A percentile compares a stretch with the other conserved stretches of the same genome.
Evolutionary conservation across 2,113 vertebrate species (phyloP).

Genomic region (Triplophysa dalaica): DNA sequence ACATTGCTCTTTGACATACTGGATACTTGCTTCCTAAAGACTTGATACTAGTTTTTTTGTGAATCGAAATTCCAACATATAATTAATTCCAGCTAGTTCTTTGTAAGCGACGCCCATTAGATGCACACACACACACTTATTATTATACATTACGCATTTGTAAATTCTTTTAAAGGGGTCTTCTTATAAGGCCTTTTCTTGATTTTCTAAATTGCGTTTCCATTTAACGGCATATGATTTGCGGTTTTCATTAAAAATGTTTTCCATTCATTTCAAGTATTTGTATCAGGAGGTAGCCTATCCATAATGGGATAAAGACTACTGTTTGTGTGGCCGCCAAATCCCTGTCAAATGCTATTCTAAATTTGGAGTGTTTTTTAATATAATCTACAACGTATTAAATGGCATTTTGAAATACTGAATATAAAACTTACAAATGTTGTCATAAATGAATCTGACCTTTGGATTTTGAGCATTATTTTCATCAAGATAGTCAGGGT

Average conservation of each 20-base stretch:
- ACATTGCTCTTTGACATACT: neutral
- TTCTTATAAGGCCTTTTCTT: neutral
- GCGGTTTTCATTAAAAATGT: too few relatives aligned
- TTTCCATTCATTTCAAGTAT: neutral
- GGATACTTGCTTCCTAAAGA: neutral
- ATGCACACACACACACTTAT: too few relatives aligned
- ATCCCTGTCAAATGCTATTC: neutral
- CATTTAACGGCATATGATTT: too few relatives aligned
- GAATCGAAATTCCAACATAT: neutral
- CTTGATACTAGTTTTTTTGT: too few relatives aligned
- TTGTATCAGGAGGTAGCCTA: neutral
- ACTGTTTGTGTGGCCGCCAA: neutral
- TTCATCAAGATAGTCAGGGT: neutral
- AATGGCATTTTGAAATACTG: neutral
- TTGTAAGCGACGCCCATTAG: neutral
- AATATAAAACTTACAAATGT: slow-evolving; percentile 2
- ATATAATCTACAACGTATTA: neutral
- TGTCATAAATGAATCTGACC: neutral
- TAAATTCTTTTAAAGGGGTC: too few relatives aligned
- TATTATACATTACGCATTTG: too few relatives aligned
- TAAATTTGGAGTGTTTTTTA: neutral
- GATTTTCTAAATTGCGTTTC: neutral
- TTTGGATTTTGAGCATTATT: neutral
- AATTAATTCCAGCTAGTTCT: neutral
- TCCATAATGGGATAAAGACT: neutral